Evolutionary conservation across 2,888 invertebrate genomes (phyloP).

Genomic region (Sipha maydis): DNA sequence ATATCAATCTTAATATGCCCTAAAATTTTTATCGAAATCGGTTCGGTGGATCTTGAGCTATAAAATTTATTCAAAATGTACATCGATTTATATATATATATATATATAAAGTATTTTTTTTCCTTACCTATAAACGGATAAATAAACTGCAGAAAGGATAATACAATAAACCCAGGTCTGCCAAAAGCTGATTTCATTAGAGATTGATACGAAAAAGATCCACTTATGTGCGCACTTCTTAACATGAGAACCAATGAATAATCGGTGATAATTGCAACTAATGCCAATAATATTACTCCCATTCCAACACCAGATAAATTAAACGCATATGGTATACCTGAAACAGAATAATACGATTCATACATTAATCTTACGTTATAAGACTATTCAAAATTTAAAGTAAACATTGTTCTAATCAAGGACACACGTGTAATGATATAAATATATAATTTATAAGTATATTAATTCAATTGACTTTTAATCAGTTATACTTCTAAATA

Average conservation of each 20-base stretch:
- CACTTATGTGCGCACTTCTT: slow-evolving; percentile 78
- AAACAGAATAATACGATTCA: slow-evolving; percentile 18
- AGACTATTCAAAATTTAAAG: not conserved
- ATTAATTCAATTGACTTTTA: not conserved
- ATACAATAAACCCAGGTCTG: slow-evolving; percentile 78
- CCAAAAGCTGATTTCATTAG: slow-evolving; percentile 86
- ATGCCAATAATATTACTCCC: slow-evolving; percentile 76
- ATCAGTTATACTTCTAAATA: not conserved
- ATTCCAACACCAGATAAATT: slow-evolving; percentile 83
- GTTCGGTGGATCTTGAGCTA: no score
- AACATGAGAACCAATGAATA: slow-evolving; percentile 85
- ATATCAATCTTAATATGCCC: no score
- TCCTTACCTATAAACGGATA: slow-evolving; percentile 84
- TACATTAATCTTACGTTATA: not conserved
- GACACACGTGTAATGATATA: not conserved
- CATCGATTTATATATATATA: no score
- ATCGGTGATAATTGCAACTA: slow-evolving; percentile 82
- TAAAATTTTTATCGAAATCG: no score
- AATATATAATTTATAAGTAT: not conserved
- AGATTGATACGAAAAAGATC: slow-evolving; percentile 81
- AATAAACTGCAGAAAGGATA: slow-evolving; percentile 81
- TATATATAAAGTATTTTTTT: no score
- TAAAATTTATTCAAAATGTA: no score
- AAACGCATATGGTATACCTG: slow-evolving; percentile 82
- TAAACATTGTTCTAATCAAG: slow-evolving; percentile 2